Percentiles rank a stretch among this genome's conserved stretches.
Evolutionary conservation across 2,797 vertebrate genomes (phyloP).

Genomic region (Pipistrellus kuhlii): DNA sequence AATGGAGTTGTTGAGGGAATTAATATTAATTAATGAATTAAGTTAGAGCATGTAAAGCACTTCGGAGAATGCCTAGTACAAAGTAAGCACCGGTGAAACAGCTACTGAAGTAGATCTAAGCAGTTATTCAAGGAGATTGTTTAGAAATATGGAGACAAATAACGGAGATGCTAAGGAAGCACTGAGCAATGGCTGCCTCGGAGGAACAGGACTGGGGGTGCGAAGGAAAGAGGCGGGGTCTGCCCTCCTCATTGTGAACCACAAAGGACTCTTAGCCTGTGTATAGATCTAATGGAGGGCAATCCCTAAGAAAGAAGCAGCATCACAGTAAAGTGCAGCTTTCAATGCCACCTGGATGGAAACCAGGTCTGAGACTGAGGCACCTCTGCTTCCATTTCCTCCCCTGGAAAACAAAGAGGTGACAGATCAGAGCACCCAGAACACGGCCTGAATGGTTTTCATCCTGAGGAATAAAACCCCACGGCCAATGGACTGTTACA

Average conservation of each 20-base stretch:
- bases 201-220: too few species aligned
- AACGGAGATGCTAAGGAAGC: not conserved
- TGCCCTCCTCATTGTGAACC: rapidly evolving
- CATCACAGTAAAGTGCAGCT: rapidly evolving
- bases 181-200: not conserved
- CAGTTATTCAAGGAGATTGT: not conserved
- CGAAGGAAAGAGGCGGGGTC: not conserved
- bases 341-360: not conserved
- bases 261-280: rapidly evolving
- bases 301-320: not conserved
- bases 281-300: rapidly evolving
- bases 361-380: rapidly evolving
- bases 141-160: not conserved
- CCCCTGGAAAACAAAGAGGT: not conserved
- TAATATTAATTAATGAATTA: not conserved
- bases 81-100: not conserved
- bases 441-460: not conserved
- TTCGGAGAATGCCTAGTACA: rapidly evolving
- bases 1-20: not conserved
- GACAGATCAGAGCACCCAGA: not conserved
- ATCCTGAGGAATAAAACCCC: not conserved
- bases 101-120: rapidly evolving
- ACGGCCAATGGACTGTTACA: not conserved
- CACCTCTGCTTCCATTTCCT: not conserved
- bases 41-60: not conserved